Conservation (phyloP, 2,113 vertebrate genomes). For the Xyliphius kryptos region DNA sequence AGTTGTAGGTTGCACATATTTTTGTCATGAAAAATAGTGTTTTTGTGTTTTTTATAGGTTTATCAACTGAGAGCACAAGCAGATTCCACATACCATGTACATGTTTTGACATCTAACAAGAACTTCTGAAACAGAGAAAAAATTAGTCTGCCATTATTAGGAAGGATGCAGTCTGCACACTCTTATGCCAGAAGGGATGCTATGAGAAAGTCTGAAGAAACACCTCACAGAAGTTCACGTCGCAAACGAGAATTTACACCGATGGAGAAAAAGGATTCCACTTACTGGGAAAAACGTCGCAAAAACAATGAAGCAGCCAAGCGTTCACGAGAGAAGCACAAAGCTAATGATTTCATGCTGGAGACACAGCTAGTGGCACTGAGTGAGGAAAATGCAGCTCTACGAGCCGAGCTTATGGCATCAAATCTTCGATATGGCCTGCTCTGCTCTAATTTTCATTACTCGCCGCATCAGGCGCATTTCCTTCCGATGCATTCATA, state of each 20-base stretch:
- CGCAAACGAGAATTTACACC: constrained; percentile 83
- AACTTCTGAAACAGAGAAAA: no score
- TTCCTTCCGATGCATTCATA: constrained; percentile 38
- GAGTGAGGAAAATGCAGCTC: constrained; percentile 73
- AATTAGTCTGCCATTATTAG: not conserved
- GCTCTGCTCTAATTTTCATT: constrained; percentile 29
- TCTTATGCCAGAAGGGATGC: not conserved
- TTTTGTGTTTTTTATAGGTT: no score
- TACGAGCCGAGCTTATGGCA: constrained; percentile 71
- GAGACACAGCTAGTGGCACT: constrained; percentile 69
- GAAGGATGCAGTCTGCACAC: constrained; percentile 50
- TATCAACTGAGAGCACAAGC: no score
- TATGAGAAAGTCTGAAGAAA: constrained; percentile 20
- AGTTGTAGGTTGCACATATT: no score
- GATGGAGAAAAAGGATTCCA: constrained; percentile 77
- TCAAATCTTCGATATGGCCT: constrained; percentile 72
- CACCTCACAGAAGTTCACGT: constrained; percentile 45
- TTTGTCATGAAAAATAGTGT: no score
- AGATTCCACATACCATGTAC: no score
- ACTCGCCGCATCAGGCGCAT: constrained; percentile 46
- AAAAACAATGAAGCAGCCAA: constrained; percentile 89
- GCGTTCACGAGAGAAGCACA: constrained; percentile 80
- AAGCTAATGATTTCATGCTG: constrained; percentile 68
- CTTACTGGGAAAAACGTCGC: constrained; percentile 86
- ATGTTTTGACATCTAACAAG: no score